Conservation (phyloP, 2,113 vertebrate genomes). For the Lethenteron camtschaticum region DNA sequence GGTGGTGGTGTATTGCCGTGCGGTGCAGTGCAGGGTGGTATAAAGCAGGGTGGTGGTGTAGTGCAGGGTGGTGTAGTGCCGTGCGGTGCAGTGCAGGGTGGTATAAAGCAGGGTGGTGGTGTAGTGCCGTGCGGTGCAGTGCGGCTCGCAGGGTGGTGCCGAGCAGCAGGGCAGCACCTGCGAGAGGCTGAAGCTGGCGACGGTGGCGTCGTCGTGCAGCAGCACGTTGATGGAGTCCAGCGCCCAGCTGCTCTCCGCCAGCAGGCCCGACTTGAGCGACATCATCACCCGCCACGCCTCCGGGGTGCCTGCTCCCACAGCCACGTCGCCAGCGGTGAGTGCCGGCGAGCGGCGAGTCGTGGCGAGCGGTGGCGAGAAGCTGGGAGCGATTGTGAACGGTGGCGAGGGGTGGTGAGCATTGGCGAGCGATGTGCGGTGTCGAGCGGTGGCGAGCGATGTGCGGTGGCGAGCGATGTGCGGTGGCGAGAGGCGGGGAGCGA, state of each 20-base stretch:
- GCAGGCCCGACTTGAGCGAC: conserved; percentile 89
- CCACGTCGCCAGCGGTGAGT: not conserved
- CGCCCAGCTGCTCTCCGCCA: conserved; percentile 97
- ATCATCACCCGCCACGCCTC: conserved; percentile 99
- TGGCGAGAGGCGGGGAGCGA: too few relatives aligned
- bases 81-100: not conserved
- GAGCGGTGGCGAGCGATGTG: too few relatives aligned
- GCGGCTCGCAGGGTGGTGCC: not conserved
- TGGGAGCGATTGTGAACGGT: too few relatives aligned
- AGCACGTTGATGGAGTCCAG: conserved; percentile 98
- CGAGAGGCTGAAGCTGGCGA: conserved; percentile 85
- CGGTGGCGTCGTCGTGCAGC: conserved; percentile 88
- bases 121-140: not conserved
- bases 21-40: not conserved
- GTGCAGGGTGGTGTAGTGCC: not conserved
- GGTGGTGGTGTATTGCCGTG: too few relatives aligned
- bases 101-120: not conserved
- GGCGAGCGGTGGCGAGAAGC: too few relatives aligned
- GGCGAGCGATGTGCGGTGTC: too few relatives aligned
- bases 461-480: too few relatives aligned
- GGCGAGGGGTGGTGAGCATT: too few relatives aligned
- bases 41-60: not conserved
- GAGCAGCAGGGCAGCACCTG: conserved; percentile 31
- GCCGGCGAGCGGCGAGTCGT: too few relatives aligned
- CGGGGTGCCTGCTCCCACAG: conserved; percentile 47